Evolutionary conservation across 2,113 vertebrate genomes (phyloP).

Genomic region (Notechis scutatus): DNA sequence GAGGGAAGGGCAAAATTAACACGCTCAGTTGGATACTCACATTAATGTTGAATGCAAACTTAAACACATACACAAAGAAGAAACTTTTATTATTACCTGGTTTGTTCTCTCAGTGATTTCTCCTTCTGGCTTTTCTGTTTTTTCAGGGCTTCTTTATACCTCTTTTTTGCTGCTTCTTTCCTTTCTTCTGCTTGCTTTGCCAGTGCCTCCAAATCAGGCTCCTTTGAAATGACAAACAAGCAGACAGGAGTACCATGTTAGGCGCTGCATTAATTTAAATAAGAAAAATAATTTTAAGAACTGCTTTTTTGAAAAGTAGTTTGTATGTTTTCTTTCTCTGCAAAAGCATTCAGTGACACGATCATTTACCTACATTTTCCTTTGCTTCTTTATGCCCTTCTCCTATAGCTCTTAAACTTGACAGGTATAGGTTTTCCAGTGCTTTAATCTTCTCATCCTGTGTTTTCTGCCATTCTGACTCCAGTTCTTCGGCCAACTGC

Average conservation of each 20-base stretch:
- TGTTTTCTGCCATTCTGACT: slow-evolving; percentile 78
- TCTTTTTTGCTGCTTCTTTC: slow-evolving; percentile 76
- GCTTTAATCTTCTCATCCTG: slow-evolving; percentile 76
- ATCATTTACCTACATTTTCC: slow-evolving; percentile 77
- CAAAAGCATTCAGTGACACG: neutral
- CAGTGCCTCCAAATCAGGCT: slow-evolving; percentile 75
- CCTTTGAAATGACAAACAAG: slow-evolving; percentile 59
- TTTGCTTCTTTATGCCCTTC: slow-evolving; percentile 84
- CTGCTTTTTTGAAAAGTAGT: neutral
- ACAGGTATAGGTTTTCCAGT: slow-evolving; percentile 79
- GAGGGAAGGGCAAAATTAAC: neutral
- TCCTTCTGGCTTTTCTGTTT: slow-evolving; percentile 80
- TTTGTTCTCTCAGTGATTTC: slow-evolving; percentile 67
- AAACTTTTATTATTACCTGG: slow-evolving; percentile 65
- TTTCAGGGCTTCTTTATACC: slow-evolving; percentile 82
- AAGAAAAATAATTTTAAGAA: neutral
- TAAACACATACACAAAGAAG: neutral
- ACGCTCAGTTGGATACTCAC: neutral
- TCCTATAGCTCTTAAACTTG: slow-evolving; percentile 79
- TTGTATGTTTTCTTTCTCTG: neutral
- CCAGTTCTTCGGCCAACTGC: slow-evolving; percentile 76
- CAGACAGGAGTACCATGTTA: neutral
- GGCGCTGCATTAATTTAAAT: neutral
- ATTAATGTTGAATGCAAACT: neutral
- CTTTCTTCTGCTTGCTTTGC: slow-evolving; percentile 74